Conservation (phyloP, 2,797 vertebrate species). For the Macropodus opercularis region DNA sequence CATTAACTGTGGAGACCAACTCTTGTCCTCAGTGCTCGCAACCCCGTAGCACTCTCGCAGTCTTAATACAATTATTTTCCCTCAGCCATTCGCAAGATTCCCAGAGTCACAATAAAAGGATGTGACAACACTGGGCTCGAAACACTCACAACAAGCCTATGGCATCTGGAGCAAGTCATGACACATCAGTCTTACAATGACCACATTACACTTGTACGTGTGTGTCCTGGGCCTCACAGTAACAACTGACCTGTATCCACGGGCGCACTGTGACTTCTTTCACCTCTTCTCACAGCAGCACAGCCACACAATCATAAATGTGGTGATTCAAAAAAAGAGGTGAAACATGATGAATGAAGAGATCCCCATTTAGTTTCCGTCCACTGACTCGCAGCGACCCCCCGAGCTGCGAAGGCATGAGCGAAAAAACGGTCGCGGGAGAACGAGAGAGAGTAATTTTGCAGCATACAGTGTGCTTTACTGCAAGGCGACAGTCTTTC, state of each 20-base stretch:
- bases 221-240: constrained; percentile 49
- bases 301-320: constrained; percentile 61
- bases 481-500: constrained; percentile 87
- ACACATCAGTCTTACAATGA: constrained; percentile 68
- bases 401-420: constrained; percentile 59
- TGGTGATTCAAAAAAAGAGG: constrained; percentile 70
- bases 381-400: constrained; percentile 73
- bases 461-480: constrained; percentile 92
- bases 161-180: constrained; percentile 73
- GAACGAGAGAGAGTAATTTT: constrained; percentile 77
- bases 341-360: constrained; percentile 76
- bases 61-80: constrained; percentile 28
- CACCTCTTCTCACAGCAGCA: constrained; percentile 72
- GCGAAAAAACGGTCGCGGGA: constrained; percentile 59
- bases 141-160: constrained; percentile 55
- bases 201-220: constrained; percentile 38
- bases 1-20: constrained; percentile 58
- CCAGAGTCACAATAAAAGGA: constrained; percentile 43
- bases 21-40: constrained; percentile 51
- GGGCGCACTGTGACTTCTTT: constrained; percentile 84
- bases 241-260: constrained; percentile 91
- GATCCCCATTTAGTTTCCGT: constrained; percentile 80
- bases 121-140: constrained; percentile 48
- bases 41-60: constrained; percentile 28
- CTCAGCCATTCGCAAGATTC: constrained; percentile 53